Base-by-base conservation (phyloP, 2,888 invertebrate genomes). In the Trichogramma dendrolimi region DNA sequence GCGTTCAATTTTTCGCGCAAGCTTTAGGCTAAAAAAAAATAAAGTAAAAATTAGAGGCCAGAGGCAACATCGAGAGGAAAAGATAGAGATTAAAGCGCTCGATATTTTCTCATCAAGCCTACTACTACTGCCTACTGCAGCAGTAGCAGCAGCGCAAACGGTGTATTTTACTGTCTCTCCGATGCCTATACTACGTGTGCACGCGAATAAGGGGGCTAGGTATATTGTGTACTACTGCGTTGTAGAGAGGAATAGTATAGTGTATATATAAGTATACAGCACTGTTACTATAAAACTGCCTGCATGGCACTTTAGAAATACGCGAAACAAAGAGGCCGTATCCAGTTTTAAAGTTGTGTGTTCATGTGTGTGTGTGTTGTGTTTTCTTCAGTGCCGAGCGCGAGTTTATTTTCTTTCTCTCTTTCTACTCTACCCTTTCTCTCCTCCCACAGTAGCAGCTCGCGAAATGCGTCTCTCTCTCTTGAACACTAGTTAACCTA, bases 71-170 rank as follows among this genome's bases (percentile, higher is more conserved):
- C 41, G 41, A 14, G 47, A 49, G 58, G 27, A 27, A 27, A 27
- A 27, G 52, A 55, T 59, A 60, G 54, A 55, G 60, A 57, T 60
- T 60, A 63, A 65, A 60, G 60, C 62, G 54, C 47, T 59, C 57
- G 55, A 65, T 65, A 62, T 60, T 65, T 62, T 55, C 55, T 63
- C 63, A 60, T 63, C 54, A 54, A 27, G 27, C 27, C 27, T 27
- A 27, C 27, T 3, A 27, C 27, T 27, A 27, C 27, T 27, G 27
- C 27, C 27, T 27, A 2, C 2, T 27, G 27, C 27, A 27, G 27
- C 27, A 27, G 14, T 14, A 14, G 27, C 27, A 27, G 2, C 27
- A 2, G 2, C 27, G 27, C 27, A 27, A 27, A 27, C 55, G 55
- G 57, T 57, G 53, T 50, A 55, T 51, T 61, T 61, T 51, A 41